phyloP scores from a whole-genome alignment of 2,113 vertebrate genomes.

The Myiagra hebetior region DNA sequence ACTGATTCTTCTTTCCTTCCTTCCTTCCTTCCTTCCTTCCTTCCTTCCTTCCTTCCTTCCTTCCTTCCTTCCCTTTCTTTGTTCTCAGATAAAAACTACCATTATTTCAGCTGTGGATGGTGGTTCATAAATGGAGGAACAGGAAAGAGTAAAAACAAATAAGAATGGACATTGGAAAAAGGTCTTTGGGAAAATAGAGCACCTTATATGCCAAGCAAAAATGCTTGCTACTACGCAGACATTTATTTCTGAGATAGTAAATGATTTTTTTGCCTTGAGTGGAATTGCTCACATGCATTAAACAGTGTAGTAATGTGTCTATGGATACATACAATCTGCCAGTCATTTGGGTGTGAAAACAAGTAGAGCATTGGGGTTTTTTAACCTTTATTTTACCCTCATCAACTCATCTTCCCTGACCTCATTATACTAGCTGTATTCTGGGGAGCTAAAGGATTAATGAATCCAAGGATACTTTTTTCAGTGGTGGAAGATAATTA shows the following conservation, averaged over 20 bases:
- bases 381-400: neutral
- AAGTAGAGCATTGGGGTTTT: neutral
- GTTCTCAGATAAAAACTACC: neutral
- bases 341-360: neutral
- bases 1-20: neutral
- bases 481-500: neutral
- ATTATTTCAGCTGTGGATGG: neutral
- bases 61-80: accelerated
- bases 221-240: neutral
- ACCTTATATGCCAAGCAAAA: neutral
- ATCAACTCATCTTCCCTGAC: neutral
- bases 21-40: too few species aligned
- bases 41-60: too few species aligned
- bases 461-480: neutral
- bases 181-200: neutral
- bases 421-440: neutral
- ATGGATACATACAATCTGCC: neutral
- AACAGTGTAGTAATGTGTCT: neutral
- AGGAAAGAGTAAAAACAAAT: neutral
- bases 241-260: neutral
- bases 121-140: neutral
- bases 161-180: neutral
- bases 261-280: neutral
- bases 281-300: neutral
- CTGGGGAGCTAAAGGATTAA: neutral